phyloP scores from a whole-genome alignment of 2,113 vertebrate species.

The Aythya baeri region DNA sequence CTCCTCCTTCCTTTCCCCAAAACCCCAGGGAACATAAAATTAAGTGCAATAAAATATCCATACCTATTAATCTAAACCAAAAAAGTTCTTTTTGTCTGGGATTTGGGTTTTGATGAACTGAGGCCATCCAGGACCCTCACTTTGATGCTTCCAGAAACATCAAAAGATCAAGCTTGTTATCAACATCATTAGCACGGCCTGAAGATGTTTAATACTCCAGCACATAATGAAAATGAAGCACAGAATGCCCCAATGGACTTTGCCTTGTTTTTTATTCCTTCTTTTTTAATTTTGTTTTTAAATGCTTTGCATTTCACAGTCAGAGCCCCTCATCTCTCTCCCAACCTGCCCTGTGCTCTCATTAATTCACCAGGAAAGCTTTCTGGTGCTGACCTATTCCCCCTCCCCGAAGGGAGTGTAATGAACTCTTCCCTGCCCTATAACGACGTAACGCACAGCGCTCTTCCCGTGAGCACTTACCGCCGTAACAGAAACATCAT shows the following conservation, averaged over 20 bases:
- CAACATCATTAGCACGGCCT: conserved; percentile 51
- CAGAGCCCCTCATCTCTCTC: not conserved
- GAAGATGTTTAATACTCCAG: conserved; percentile 50
- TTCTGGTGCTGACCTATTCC: not conserved
- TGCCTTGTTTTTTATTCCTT: conserved; percentile 45
- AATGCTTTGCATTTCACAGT: conserved; percentile 41
- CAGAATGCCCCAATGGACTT: conserved; percentile 33
- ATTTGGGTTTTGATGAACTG: conserved; percentile 46
- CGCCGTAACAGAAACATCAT: not conserved
- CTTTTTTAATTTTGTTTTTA: conserved; percentile 30
- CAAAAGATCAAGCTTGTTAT: conserved; percentile 67
- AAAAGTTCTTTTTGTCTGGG: conserved; percentile 27
- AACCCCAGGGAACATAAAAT: conserved; percentile 18
- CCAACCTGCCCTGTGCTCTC: not conserved
- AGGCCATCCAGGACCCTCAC: conserved; percentile 37
- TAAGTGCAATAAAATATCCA: conserved; percentile 48
- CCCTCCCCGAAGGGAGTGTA: not conserved
- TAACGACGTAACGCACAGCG: accelerated
- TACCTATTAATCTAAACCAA: conserved; percentile 51
- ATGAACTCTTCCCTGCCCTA: not conserved
- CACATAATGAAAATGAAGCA: conserved; percentile 20
- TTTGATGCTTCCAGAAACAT: conserved; percentile 69
- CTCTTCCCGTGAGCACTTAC: not conserved
- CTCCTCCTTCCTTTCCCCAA: conserved; percentile 3
- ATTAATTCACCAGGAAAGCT: not conserved